Conservation (phyloP, 2,113 vertebrate genomes). For the Suricata suricatta region DNA sequence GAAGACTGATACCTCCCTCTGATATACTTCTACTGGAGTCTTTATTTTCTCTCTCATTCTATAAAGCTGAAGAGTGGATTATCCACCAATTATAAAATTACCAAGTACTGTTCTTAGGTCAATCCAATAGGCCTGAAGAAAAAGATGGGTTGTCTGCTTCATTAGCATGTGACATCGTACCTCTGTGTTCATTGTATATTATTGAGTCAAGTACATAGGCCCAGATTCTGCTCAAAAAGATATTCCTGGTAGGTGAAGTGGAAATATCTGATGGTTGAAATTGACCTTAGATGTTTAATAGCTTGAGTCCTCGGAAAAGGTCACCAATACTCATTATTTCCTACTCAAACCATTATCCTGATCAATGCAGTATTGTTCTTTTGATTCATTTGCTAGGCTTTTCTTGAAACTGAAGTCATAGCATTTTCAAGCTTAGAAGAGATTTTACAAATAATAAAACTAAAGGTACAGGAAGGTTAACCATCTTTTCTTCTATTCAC, state of each 20-base stretch:
- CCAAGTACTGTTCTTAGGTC: not conserved
- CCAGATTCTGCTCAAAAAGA: not conserved
- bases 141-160: not conserved
- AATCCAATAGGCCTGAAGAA: not conserved
- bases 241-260: not conserved
- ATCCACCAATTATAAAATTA: not conserved
- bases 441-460: constrained; percentile 6
- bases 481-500: not conserved
- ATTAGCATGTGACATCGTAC: not conserved
- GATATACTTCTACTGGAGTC: not conserved
- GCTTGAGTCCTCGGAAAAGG: not conserved
- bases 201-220: not conserved
- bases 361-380: not conserved
- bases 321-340: not conserved
- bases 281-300: not conserved
- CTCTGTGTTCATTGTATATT: not conserved
- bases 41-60: not conserved
- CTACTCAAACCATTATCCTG: constrained; percentile 9
- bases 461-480: not conserved
- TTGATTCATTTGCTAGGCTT: not conserved
- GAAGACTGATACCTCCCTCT: not conserved
- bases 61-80: not conserved
- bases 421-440: constrained; percentile 15
- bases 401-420: not conserved
- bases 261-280: constrained; percentile 28